Percentiles rank a stretch among this genome's conserved stretches.
phyloP scores from a whole-genome alignment of 2,113 vertebrate genomes.

The Buteo buteo region DNA sequence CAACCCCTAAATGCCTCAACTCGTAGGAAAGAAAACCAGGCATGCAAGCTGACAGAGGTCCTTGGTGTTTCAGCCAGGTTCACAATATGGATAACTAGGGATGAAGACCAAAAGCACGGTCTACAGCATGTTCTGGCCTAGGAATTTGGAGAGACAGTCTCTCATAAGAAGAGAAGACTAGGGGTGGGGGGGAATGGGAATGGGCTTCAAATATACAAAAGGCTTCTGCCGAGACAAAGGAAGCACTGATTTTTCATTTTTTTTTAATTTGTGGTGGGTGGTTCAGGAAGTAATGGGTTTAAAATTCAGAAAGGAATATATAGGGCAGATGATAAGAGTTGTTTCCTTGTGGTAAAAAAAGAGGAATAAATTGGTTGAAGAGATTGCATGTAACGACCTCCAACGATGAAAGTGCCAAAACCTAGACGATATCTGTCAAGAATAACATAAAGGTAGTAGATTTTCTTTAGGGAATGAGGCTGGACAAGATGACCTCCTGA shows the following conservation, averaged over 20 bases:
- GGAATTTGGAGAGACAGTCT: neutral
- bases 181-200: fast-evolving
- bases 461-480: neutral
- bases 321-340: neutral
- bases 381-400: neutral
- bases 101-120: neutral
- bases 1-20: neutral
- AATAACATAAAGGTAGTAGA: neutral
- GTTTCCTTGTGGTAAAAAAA: neutral
- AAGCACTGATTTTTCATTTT: neutral
- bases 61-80: neutral
- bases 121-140: neutral
- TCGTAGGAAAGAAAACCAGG: neutral
- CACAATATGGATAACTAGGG: neutral
- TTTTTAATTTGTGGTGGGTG: neutral
- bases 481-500: neutral
- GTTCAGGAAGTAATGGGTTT: neutral
- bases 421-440: neutral
- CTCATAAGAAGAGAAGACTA: neutral
- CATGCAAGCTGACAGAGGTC: neutral
- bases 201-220: neutral
- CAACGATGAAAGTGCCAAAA: neutral
- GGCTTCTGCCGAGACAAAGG: neutral
- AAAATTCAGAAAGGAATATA: neutral
- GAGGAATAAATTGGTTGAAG: neutral